These are phyloP conservation scores for Drosophila bipectinata DNA, from an alignment of 1,140 invertebrate genomes.

Conservation along the genomic window DNA sequence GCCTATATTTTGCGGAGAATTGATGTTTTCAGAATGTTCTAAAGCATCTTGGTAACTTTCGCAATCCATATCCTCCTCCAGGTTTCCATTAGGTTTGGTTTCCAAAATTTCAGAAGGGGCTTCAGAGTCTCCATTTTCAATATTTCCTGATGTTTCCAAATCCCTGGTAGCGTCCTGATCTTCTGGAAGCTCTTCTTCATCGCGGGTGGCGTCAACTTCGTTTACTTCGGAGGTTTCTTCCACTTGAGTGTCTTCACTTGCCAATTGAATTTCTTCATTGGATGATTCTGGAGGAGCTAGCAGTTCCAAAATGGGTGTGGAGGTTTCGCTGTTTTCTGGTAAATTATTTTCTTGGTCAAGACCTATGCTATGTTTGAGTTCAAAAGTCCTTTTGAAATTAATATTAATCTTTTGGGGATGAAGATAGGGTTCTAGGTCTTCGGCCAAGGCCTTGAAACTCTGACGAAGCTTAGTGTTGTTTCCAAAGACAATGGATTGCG, in stretches of 20 bases:
- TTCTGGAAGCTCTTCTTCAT: not conserved
- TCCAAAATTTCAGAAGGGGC: not conserved
- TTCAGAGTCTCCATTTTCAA: not conserved
- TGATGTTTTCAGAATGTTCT: not conserved
- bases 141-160: too few relatives aligned
- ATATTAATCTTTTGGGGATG: constrained; percentile 46
- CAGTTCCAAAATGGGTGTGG: not conserved
- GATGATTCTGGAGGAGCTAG: not conserved
- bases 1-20: not conserved
- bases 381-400: constrained; percentile 5
- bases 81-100: not conserved
- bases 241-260: not conserved
- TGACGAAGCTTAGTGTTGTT: constrained; percentile 23
- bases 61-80: not conserved
- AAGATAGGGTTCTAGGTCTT: constrained; percentile 24
- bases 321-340: not conserved
- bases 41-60: not conserved
- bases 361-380: not conserved
- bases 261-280: not conserved
- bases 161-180: not conserved
- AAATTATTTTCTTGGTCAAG: not conserved
- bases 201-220: not conserved
- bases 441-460: not conserved
- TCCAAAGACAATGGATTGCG: constrained; percentile 15
- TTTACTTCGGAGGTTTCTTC: not conserved